Conservation (phyloP, 2,888 invertebrate species). For the Phalera bucephala region DNA sequence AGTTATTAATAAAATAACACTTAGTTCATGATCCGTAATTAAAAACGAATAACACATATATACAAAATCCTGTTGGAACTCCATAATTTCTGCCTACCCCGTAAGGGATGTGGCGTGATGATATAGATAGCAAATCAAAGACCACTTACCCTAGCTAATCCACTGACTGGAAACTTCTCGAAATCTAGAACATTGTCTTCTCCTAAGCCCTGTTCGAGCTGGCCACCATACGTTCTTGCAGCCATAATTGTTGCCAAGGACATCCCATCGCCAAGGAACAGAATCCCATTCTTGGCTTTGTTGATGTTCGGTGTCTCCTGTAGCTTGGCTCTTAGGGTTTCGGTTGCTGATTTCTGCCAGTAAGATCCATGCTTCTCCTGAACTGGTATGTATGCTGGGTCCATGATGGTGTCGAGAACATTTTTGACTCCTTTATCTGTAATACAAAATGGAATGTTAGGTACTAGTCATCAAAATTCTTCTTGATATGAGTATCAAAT, state of each 20-base stretch:
- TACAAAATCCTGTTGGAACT: too few relatives aligned
- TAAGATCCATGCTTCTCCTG: conserved; percentile 68
- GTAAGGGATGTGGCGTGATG: too few relatives aligned
- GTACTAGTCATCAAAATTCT: too few relatives aligned
- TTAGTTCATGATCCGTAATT: too few relatives aligned
- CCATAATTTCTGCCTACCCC: too few relatives aligned
- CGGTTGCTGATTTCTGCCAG: conserved; percentile 59
- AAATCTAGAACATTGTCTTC: conserved; percentile 86
- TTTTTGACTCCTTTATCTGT: conserved; percentile 59
- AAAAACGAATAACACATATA: too few relatives aligned
- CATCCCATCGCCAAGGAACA: conserved; percentile 89
- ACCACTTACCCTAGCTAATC: conserved; percentile 85
- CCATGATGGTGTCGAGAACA: conserved; percentile 65
- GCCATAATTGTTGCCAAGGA: conserved; percentile 89
- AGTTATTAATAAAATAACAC: too few relatives aligned
- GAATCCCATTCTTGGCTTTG: conserved; percentile 85
- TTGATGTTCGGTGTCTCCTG: conserved; percentile 51
- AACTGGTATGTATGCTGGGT: conserved; percentile 57
- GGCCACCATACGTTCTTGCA: conserved; percentile 86
- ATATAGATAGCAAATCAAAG: too few relatives aligned
- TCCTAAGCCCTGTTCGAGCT: conserved; percentile 78
- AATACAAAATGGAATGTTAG: too few relatives aligned
- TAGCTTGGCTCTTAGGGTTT: conserved; percentile 56
- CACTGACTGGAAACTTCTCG: conserved; percentile 87
- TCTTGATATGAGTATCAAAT: too few relatives aligned